Base-by-base conservation (phyloP, 2,797 vertebrate species). In the Trichosurus vulpecula region DNA sequence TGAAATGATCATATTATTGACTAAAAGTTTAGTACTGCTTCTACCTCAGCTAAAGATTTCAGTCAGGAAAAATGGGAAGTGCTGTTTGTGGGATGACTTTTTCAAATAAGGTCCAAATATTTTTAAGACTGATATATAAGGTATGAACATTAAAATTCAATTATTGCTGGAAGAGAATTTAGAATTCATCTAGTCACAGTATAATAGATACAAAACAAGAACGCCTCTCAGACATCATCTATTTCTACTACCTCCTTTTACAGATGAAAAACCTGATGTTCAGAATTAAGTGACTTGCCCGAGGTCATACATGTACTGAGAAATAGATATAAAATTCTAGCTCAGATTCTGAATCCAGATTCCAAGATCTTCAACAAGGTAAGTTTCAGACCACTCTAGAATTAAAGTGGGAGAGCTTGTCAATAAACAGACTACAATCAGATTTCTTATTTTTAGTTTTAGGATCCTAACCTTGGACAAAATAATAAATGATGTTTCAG, bases 331-430 rank as follows among this genome's bases (percentile, higher is more conserved):
- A 35, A 35, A 4, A 74, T 74, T n/a, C 35, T 41, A 74, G 16
- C n/a, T 41, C 61, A 74, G 14, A 74, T 74, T 74, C 35, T 41
- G 61, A 74, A 74, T 74, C 14, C 35, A 74, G n/a, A 74, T 74
- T 41, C n/a, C 35, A n/a, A n/a, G 61, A 74, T 90, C 74, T 95
- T 91, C 95, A 6, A 87, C 92, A 95, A 66, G 6, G 54, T 91
- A 92, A 90, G n/a, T 94, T 54, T 94, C 52, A 92, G 19, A 9
- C 0, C n/a, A 92, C 92, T 27, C n/a, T n/a, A 0, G 8, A 74
- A 74, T 41, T 74, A 27, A 95, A 92, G 91, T 9, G 55, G 22
- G 35, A 57, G 66, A 30, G 0, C 51, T 25, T 94, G 94, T 93
- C 56, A 92, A 56, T 61, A 52, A 92, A 0, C 47, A 66, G 61